phyloP scores from a whole-genome alignment of 2,113 vertebrate species.

The Hydropotes inermis region DNA sequence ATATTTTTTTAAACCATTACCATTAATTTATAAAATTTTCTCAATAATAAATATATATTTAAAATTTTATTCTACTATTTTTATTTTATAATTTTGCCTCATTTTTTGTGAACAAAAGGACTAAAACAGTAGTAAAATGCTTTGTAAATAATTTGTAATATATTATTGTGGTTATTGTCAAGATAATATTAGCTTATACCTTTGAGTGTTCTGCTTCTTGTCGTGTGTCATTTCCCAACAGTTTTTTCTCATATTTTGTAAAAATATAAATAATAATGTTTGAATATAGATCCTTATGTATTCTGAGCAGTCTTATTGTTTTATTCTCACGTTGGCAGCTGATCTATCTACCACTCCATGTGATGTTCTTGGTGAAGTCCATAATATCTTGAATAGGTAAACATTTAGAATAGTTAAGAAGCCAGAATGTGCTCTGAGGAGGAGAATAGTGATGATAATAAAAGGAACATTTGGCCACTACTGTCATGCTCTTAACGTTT shows the following conservation, averaged over 20 bases:
- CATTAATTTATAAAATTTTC: not conserved
- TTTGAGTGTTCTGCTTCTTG: conserved; percentile 36
- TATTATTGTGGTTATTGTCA: not conserved
- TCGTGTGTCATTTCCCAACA: conserved; percentile 1
- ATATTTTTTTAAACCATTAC: not conserved
- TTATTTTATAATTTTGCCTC: not conserved
- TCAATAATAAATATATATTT: not conserved
- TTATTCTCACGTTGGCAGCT: not conserved
- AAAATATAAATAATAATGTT: conserved; percentile 24
- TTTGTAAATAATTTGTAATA: conserved; percentile 43
- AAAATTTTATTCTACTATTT: not conserved
- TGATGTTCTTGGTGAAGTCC: not conserved
- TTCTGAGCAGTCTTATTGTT: conserved; percentile 25
- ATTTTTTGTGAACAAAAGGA: not conserved
- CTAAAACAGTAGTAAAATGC: not conserved
- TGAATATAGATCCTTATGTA: not conserved
- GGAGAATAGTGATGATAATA: not conserved
- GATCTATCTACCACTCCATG: not conserved
- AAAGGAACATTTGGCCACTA: not conserved
- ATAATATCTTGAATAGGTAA: not conserved
- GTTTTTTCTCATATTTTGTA: conserved; percentile 21
- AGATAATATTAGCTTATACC: not conserved
- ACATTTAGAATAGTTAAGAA: not conserved
- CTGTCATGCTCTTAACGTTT: not conserved
- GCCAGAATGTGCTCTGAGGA: not conserved